Percentiles rank a stretch among this genome's conserved stretches.
These are phyloP conservation scores for Lysandra coridon DNA, from an alignment of 2,888 invertebrate genomes.

Conservation along the genomic window DNA sequence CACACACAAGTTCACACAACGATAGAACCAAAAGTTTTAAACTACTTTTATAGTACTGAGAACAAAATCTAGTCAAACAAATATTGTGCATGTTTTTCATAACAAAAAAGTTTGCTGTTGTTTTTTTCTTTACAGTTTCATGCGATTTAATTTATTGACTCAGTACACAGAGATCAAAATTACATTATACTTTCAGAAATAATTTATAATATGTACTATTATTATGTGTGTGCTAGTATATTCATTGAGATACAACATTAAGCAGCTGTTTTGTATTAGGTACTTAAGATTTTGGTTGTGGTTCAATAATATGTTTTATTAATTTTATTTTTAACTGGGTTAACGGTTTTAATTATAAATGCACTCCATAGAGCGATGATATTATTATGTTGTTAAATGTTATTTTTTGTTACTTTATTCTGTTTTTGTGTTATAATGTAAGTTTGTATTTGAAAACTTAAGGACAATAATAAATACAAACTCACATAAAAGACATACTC, in stretches of 20 bases:
- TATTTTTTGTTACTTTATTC: background rate
- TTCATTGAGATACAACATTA: background rate
- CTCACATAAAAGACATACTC: background rate
- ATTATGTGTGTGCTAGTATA: slow-evolving; percentile 16
- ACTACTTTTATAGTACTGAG: background rate
- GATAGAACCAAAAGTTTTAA: background rate
- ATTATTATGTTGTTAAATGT: background rate
- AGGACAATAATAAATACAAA: background rate
- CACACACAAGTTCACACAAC: slow-evolving; percentile 14
- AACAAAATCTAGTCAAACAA: background rate
- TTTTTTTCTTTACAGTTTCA: background rate
- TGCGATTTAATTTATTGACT: background rate
- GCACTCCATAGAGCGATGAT: background rate
- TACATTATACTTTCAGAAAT: background rate
- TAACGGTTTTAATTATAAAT: background rate
- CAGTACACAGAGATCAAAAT: background rate
- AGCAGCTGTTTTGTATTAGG: slow-evolving; percentile 14
- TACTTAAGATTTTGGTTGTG: slow-evolving; percentile 20
- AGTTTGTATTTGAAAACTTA: background rate
- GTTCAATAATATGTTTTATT: background rate
- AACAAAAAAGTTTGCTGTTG: background rate
- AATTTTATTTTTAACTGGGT: slow-evolving; percentile 25
- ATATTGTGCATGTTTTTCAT: slow-evolving; percentile 9
- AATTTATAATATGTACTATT: background rate
- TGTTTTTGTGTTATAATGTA: background rate